Conservation (phyloP, 2,888 invertebrate species). For the Megamerina dolium region DNA sequence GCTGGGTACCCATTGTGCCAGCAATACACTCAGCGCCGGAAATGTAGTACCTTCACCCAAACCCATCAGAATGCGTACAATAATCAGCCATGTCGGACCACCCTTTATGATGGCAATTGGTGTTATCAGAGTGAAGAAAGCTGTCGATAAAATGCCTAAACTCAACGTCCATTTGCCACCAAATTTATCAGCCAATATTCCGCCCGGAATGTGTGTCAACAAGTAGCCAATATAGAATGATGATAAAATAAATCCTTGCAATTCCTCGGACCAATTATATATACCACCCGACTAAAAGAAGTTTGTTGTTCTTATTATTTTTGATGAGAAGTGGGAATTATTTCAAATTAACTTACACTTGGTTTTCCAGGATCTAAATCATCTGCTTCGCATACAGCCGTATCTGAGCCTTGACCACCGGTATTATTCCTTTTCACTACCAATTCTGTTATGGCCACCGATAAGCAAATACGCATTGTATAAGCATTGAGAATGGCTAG, state of each 20-base stretch:
- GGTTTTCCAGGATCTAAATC: conserved; percentile 23
- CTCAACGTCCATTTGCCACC: conserved; percentile 83
- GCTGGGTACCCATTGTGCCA: conserved; percentile 76
- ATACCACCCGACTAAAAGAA: conserved; percentile 23
- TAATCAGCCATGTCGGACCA: conserved; percentile 65
- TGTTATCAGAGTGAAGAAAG: conserved; percentile 73
- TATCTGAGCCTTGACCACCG: conserved; percentile 16
- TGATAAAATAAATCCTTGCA: conserved; percentile 71
- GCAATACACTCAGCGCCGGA: conserved; percentile 74
- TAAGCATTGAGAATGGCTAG: conserved; percentile 67
- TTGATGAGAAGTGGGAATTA: neutral
- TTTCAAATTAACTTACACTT: conserved; percentile 16
- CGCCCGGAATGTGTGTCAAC: conserved; percentile 76
- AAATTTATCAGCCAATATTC: conserved; percentile 70
- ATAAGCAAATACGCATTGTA: conserved; percentile 67
- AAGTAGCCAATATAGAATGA: conserved; percentile 85
- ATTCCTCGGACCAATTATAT: conserved; percentile 61
- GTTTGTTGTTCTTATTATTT: too few species aligned
- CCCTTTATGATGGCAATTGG: conserved; percentile 63
- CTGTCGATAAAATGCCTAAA: conserved; percentile 75
- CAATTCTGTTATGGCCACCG: conserved; percentile 68
- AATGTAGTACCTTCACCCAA: conserved; percentile 81
- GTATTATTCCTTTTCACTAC: conserved; percentile 45
- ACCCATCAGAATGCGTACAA: conserved; percentile 71
- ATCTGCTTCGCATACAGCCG: conserved; percentile 34